Conservation (phyloP, 2,888 invertebrate genomes). For the Athetis lepigone region DNA sequence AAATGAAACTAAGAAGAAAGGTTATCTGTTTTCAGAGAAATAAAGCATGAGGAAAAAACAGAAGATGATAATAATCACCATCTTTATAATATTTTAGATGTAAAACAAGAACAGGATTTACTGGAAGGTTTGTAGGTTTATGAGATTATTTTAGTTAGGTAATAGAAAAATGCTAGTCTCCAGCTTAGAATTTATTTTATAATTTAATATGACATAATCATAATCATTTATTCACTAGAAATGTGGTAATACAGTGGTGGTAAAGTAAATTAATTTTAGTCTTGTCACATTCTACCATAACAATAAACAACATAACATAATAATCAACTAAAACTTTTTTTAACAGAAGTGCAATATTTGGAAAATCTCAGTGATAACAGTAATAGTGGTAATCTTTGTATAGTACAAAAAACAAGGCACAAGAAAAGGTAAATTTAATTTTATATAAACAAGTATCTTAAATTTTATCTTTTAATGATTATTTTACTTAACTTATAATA, state of each 20-base stretch:
- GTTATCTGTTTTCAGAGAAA: slow-evolving; percentile 29
- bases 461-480: background rate
- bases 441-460: background rate
- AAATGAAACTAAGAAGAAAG: background rate
- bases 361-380: slow-evolving; percentile 67
- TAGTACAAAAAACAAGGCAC: slow-evolving; percentile 56
- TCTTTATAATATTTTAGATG: slow-evolving; percentile 31
- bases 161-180: too few relatives aligned
- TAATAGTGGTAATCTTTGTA: slow-evolving; percentile 63
- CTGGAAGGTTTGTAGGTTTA: slow-evolving; percentile 57
- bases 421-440: slow-evolving; percentile 55
- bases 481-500: background rate
- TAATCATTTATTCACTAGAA: too few relatives aligned
- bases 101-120: slow-evolving; percentile 47
- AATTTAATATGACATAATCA: too few relatives aligned
- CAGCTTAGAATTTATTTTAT: too few relatives aligned
- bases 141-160: too few relatives aligned
- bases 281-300: too few relatives aligned
- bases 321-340: too few relatives aligned
- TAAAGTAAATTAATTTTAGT: too few relatives aligned
- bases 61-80: slow-evolving; percentile 18
- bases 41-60: slow-evolving; percentile 33
- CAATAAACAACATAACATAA: too few relatives aligned
- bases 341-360: slow-evolving; percentile 73
- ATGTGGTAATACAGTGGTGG: too few relatives aligned